Percentiles rank a stretch among this genome's conserved stretches.
Conservation (phyloP, 2,888 invertebrate genomes). For the Acholoe squamosa region DNA sequence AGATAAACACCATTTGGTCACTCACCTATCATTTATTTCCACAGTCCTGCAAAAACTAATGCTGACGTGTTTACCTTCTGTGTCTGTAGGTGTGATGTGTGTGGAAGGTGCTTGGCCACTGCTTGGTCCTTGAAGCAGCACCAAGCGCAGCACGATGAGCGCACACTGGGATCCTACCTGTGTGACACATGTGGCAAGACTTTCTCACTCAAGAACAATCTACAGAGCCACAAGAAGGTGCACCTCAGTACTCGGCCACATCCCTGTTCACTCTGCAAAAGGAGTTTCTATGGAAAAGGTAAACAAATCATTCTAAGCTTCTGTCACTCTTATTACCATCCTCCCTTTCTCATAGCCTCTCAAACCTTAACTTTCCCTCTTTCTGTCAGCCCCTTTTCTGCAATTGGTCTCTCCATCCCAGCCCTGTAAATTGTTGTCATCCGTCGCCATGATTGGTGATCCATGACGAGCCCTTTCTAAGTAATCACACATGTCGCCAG, state of each 20-base stretch:
- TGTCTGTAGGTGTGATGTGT: constrained; percentile 1
- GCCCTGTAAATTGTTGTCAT: no score
- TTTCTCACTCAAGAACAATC: neutral
- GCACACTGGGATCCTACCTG: neutral
- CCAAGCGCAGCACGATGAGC: constrained; percentile 16
- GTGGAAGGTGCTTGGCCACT: constrained; percentile 25
- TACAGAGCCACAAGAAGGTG: constrained; percentile 16
- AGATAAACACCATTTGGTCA: no score
- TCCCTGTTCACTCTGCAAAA: constrained; percentile 48
- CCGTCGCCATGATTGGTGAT: no score
- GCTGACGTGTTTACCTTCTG: no score
- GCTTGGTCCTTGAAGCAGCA: constrained; percentile 40
- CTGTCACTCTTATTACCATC: neutral
- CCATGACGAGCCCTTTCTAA: no score
- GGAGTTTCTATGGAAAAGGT: constrained; percentile 53
- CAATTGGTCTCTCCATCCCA: no score
- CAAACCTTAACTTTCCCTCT: neutral
- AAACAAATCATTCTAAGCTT: neutral
- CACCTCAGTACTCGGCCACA: constrained; percentile 13
- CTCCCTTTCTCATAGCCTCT: neutral
- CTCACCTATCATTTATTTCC: neutral
- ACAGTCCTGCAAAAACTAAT: no score
- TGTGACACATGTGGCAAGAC: constrained; percentile 49
- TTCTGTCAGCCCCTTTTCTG: no score
- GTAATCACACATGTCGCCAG: no score